Evolutionary conservation across 2,797 vertebrate species (phyloP), one percentile per base, ranked within the genome.

Genomic region (Tenualosa thibaudeaui): DNA sequence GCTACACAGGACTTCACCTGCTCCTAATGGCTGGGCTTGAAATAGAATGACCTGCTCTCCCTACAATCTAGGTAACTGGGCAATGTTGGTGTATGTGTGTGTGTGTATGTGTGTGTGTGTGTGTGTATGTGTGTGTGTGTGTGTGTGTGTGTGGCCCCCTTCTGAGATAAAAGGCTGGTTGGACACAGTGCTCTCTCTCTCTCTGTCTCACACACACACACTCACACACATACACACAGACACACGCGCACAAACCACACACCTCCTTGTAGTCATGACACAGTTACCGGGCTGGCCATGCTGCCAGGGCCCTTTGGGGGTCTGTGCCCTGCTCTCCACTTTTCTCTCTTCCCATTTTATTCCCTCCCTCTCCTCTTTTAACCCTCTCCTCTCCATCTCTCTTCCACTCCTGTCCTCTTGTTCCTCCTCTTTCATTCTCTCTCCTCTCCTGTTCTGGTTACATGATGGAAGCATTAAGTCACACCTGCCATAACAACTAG

Each of bases 11-110:
- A 37, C 65, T 68, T 68, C 26, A 71, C 65, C 65, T 37, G 26
- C 65, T 37, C 26, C 65, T 71, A 37, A 71, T 37, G 65, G 26
- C 65, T 71, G 65, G 65, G 65, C 26, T 71, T 5, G 13, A 71
- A 71, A 71, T 71, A 71, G 65, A 71, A 71, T 71, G 65, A 26
- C 65, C 65, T 40, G 26, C 26, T 37, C 65, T 71, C 15, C 65
- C 31, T 71, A 17, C 65, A 71, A 71, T 71, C 65, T 71, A 71
- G 65, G 65, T 71, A 71, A 71, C 65, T 71, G 26, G 65, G 65
- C 65, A 71, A 71, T 71, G 65, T 12, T 71, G 22, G 53, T 24
- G 53, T 54, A 19, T 54, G 53, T 54, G 53, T 51, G 50, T 51
- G 50, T 51, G 50, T 51, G 50, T 51, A 8, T 58, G 58, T 60